phyloP scores from a whole-genome alignment of 1,140 invertebrate species.

The Pseudoatta argentina region DNA sequence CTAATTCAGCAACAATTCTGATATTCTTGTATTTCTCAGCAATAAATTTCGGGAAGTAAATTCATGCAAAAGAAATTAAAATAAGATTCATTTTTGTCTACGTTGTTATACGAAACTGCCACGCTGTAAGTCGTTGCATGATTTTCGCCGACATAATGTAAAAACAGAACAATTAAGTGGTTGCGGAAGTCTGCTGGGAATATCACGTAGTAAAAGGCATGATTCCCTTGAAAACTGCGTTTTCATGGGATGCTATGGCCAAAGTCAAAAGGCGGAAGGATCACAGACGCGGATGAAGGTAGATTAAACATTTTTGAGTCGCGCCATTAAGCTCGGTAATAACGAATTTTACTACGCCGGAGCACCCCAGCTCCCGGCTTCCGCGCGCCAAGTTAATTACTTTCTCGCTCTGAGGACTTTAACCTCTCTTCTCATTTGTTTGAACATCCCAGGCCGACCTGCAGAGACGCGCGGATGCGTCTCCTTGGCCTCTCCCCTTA shows the following conservation, averaged over 20 bases:
- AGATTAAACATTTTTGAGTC: constrained; percentile 75
- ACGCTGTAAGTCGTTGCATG: background rate
- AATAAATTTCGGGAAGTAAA: background rate
- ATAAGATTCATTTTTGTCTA: constrained; percentile 8
- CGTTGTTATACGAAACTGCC: background rate
- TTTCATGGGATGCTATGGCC: background rate
- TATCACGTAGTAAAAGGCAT: constrained; percentile 32
- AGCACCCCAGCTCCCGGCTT: background rate
- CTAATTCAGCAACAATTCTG: background rate
- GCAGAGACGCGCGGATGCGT: constrained; percentile 54
- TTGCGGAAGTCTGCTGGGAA: constrained; percentile 33
- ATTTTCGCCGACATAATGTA: constrained; percentile 35
- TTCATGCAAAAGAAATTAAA: background rate
- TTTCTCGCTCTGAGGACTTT: constrained; percentile 72
- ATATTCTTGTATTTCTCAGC: background rate
- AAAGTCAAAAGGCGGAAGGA: constrained; percentile 57
- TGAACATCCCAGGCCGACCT: constrained; percentile 62
- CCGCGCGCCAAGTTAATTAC: constrained; percentile 71
- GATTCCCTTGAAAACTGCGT: constrained; percentile 21
- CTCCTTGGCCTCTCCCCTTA: constrained; percentile 52
- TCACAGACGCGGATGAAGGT: constrained; percentile 50
- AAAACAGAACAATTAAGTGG: constrained; percentile 50
- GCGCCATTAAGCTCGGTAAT: constrained; percentile 73
- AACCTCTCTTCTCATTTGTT: constrained; percentile 75
- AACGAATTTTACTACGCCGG: constrained; percentile 70